Evolutionary conservation across 2,888 invertebrate genomes (phyloP), one percentile per base, ranked within the genome.

Genomic region (Campoplex capitator): DNA sequence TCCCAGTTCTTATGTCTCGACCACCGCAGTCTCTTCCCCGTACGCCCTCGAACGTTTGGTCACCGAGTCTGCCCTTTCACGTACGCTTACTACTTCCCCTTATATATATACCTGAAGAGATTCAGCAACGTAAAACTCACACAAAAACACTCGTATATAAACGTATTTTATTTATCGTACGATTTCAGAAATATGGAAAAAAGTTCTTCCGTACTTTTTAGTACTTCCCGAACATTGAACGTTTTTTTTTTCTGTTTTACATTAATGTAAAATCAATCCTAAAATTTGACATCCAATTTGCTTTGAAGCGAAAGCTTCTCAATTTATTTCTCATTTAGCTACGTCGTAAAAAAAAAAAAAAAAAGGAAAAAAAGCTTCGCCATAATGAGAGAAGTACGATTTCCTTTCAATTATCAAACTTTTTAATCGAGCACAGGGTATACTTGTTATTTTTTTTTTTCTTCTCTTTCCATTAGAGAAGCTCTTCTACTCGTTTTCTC

Each of bases 31-130:
- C 18, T 11, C 51, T 35, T 74, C 11, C 68, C 11, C 68, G 23
- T n/a, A 38, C 35, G 62, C 62, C 16, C 45, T 58, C 13, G 28
- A 42, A 28, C 23, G 16, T 51, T 32, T 11, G 77, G 32, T 32
- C 48, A 65, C 77, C 65, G 23, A 65, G 77, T 77, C 77, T 77
- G 65, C 23, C 77, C 67, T 48, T 28, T n/a, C 48, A 23, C 65
- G 13, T 77, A 77, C 65, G 13, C 51, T 48, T 35, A 77, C 76
- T 51, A 77, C 76, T 76, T 65, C 35, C 23, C 18, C 18, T 23
- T 23, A 23, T 23, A 23, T 23, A 23, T n/a, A 38, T 13, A 56
- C 56, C 35, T 23, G 56, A 0, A n/a, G n/a, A 62, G 28, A 35
- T 28, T 23, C 23, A 28, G 13, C 13, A 28, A 28, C 28, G 58